Percentiles rank a stretch among this genome's conserved stretches.
Conservation (phyloP, 1,140 invertebrate species). For the Drosophila ananassae region DNA sequence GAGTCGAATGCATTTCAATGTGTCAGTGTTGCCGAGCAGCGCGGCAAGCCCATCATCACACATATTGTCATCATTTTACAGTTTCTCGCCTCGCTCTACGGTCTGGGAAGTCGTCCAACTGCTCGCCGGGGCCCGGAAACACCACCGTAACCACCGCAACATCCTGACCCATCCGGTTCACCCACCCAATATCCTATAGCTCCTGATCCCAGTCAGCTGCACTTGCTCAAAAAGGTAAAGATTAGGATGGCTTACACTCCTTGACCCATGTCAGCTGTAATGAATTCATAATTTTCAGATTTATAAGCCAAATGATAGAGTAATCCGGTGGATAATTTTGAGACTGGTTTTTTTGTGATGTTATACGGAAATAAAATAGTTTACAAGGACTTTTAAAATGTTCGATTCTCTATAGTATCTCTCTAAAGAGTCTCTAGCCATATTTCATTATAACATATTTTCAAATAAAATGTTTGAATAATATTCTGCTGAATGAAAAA, state of each 20-base stretch:
- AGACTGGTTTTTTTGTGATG: not conserved
- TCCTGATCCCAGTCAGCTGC: slow-evolving; percentile 42
- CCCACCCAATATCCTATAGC: not conserved
- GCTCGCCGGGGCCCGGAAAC: slow-evolving; percentile 24
- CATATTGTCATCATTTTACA: slow-evolving; percentile 49
- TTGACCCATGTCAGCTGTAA: slow-evolving; percentile 17
- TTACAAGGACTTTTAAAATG: too few relatives aligned
- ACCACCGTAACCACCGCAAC: slow-evolving; percentile 6
- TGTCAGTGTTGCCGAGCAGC: slow-evolving; percentile 60
- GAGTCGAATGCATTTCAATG: slow-evolving; percentile 81
- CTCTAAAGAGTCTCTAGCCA: too few relatives aligned
- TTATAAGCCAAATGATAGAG: not conserved
- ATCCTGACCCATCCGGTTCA: not conserved
- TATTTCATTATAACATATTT: too few relatives aligned
- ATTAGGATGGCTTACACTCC: slow-evolving; percentile 24
- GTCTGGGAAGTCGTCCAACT: slow-evolving; percentile 68
- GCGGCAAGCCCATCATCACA: slow-evolving; percentile 30
- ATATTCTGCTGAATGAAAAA: too few relatives aligned
- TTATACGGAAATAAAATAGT: not conserved
- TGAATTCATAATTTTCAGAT: not conserved
- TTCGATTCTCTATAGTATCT: too few relatives aligned
- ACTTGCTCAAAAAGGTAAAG: slow-evolving; percentile 27
- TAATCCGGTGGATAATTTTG: not conserved
- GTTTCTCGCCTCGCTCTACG: slow-evolving; percentile 35
- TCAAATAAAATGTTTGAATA: too few relatives aligned